These are phyloP conservation scores for Zaprionus vittiger DNA, from an alignment of 1,140 invertebrate genomes.

Conservation along the genomic window DNA sequence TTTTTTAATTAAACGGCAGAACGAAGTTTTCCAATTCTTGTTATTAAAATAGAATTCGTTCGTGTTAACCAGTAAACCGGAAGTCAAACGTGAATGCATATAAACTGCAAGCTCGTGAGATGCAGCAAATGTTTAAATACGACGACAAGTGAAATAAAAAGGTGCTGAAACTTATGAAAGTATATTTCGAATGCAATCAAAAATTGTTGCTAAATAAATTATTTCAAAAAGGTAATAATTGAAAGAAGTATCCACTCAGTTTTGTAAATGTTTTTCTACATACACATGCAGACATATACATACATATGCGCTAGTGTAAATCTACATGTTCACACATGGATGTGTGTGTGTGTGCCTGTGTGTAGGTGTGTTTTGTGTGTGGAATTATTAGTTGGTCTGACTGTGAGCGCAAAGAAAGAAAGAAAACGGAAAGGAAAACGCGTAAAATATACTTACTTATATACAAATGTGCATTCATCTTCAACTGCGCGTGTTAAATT, in stretches of 20 bases:
- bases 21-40: conserved; percentile 17
- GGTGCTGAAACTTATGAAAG: conserved; percentile 36
- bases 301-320: conserved; percentile 7
- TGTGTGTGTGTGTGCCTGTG: conserved; percentile 5
- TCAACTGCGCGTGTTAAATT: conserved; percentile 29
- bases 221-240: conserved; percentile 49
- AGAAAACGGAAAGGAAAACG: conserved; percentile 33
- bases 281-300: neutral
- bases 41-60: conserved; percentile 21
- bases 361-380: conserved; percentile 31
- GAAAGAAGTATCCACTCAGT: conserved; percentile 27
- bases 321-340: neutral
- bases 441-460: conserved; percentile 20
- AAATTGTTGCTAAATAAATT: conserved; percentile 32
- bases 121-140: conserved; percentile 37
- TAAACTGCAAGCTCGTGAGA: conserved; percentile 20
- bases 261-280: conserved; percentile 18
- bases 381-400: conserved; percentile 45
- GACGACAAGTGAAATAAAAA: conserved; percentile 40
- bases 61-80: neutral
- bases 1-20: conserved; percentile 17
- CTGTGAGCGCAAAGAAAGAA: conserved; percentile 39
- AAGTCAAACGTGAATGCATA: conserved; percentile 17
- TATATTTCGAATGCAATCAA: conserved; percentile 28
- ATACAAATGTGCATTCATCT: conserved; percentile 47